These are phyloP conservation scores for Galerucella nymphaeae DNA, from an alignment of 2,888 invertebrate genomes.

Conservation along the genomic window DNA sequence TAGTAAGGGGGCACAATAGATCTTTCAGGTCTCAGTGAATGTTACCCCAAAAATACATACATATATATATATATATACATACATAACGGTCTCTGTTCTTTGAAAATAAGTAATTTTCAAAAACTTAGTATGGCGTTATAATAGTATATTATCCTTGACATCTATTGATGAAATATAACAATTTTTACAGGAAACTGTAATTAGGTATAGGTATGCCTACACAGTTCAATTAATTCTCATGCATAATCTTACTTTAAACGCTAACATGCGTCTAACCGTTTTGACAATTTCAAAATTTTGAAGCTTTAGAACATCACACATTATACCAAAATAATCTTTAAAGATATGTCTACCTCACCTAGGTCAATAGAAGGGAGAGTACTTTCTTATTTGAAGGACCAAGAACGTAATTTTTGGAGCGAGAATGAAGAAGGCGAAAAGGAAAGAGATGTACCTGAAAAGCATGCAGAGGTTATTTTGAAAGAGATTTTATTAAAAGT, in stretches of 20 bases:
- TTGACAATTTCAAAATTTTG: constrained; percentile 8
- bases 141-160: too few relatives aligned
- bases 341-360: not conserved
- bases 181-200: too few relatives aligned
- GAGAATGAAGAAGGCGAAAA: not conserved
- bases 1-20: too few relatives aligned
- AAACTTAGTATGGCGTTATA: too few relatives aligned
- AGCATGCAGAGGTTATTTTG: constrained; percentile 46
- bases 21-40: too few relatives aligned
- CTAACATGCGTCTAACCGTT: not conserved
- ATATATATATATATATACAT: too few relatives aligned
- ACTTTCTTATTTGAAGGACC: constrained; percentile 9
- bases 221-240: not conserved
- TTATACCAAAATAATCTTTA: not conserved
- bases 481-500: constrained; percentile 54
- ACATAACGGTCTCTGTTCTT: too few relatives aligned
- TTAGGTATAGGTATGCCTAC: not conserved
- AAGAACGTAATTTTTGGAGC: constrained; percentile 1
- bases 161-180: too few relatives aligned
- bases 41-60: too few relatives aligned
- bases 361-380: constrained; percentile 14
- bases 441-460: constrained; percentile 1
- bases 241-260: not conserved
- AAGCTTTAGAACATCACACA: not conserved
- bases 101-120: too few relatives aligned